Conservation (phyloP, 2,113 vertebrate species). For the Progne subis region DNA sequence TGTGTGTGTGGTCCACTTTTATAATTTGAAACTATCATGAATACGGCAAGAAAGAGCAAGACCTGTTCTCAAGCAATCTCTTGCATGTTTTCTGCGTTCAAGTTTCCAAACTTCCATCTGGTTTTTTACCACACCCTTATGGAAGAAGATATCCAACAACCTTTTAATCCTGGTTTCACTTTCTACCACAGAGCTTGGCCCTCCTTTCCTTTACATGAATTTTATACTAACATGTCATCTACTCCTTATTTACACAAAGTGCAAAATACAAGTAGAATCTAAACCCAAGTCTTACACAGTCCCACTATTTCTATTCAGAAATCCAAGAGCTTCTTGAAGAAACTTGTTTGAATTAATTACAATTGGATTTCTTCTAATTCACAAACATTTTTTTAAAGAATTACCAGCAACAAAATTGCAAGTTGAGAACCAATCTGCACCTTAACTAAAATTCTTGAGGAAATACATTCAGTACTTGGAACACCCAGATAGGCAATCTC, state of each 20-base stretch:
- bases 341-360: background rate
- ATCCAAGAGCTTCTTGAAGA: background rate
- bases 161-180: background rate
- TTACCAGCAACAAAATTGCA: background rate
- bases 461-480: slow-evolving; percentile 2
- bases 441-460: background rate
- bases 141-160: background rate
- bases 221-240: background rate
- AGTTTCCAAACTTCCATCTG: background rate
- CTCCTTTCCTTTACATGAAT: background rate
- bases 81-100: background rate
- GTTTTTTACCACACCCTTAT: background rate
- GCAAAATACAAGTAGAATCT: slow-evolving; percentile 24
- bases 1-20: background rate
- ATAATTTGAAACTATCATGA: background rate
- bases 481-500: background rate
- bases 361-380: background rate
- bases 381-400: background rate
- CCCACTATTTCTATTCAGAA: background rate
- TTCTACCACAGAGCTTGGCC: background rate
- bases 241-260: slow-evolving; percentile 34
- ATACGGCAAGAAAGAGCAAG: background rate
- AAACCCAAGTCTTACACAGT: background rate
- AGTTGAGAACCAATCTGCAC: background rate
- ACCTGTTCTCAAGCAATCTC: background rate